Evolutionary conservation across 2,888 invertebrate species (phyloP).

Genomic region (Atrina japonica): DNA sequence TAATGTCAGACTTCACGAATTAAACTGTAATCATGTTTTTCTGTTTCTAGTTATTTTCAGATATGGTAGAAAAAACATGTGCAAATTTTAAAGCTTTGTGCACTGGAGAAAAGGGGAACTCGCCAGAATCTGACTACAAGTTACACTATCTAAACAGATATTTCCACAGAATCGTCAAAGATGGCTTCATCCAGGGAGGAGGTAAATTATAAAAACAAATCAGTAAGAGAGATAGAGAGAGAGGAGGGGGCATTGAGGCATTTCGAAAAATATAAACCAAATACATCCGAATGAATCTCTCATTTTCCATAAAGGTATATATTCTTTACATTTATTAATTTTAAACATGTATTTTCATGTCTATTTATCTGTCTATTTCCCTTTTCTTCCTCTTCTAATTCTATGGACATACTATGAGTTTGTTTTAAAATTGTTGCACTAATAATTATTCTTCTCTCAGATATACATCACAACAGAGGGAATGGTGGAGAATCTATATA

Average conservation of each 20-base stretch:
- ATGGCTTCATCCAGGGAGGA: slow-evolving; percentile 88
- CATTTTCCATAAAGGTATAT: too few relatives aligned
- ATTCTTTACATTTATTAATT: too few relatives aligned
- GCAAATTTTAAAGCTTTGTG: slow-evolving; percentile 85
- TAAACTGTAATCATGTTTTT: background rate
- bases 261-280: too few relatives aligned
- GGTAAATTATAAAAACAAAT: slow-evolving; percentile 68
- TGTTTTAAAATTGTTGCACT: background rate
- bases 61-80: slow-evolving; percentile 92
- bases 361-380: too few relatives aligned
- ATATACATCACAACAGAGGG: slow-evolving; percentile 78
- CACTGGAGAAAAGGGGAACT: slow-evolving; percentile 78
- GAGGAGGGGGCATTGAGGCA: background rate
- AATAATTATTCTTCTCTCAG: slow-evolving; percentile 56
- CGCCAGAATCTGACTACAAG: slow-evolving; percentile 68
- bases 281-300: too few relatives aligned
- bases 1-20: background rate
- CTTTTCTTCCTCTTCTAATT: too few relatives aligned
- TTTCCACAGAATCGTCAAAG: slow-evolving; percentile 86
- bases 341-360: too few relatives aligned
- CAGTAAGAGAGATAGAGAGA: background rate
- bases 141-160: slow-evolving; percentile 83
- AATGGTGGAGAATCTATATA: slow-evolving; percentile 80
- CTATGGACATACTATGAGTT: background rate
- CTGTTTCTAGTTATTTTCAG: slow-evolving; percentile 76